Conservation (phyloP, 1,140 invertebrate genomes). For the Periplaneta americana region DNA sequence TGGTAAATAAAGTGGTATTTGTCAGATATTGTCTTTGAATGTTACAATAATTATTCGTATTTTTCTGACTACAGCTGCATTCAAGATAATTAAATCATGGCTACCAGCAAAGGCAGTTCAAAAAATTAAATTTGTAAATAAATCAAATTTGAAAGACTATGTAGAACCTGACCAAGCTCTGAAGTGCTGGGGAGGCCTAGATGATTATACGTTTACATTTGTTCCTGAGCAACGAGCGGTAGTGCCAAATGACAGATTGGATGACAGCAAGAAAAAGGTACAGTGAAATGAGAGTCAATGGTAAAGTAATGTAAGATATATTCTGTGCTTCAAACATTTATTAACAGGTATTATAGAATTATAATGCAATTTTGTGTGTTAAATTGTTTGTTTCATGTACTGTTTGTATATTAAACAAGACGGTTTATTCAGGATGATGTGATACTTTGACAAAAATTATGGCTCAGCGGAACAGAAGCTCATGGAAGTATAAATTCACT, state of each 20-base stretch:
- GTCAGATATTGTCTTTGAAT: conserved; percentile 2
- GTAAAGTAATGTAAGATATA: background rate
- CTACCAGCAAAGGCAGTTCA: conserved; percentile 83
- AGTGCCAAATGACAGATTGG: conserved; percentile 20
- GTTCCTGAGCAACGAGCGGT: conserved; percentile 46
- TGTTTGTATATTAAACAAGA: too few species aligned
- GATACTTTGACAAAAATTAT: too few species aligned
- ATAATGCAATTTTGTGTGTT: too few species aligned
- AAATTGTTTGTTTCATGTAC: too few species aligned
- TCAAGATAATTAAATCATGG: conserved; percentile 87
- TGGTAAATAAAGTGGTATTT: background rate
- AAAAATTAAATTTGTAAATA: conserved; percentile 84
- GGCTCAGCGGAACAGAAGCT: too few species aligned
- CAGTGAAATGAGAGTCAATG: background rate
- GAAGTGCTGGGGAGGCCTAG: conserved; percentile 80
- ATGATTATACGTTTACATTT: conserved; percentile 67
- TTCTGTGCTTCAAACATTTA: too few species aligned
- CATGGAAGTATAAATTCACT: too few species aligned
- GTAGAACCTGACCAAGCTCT: conserved; percentile 70
- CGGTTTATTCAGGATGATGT: too few species aligned
- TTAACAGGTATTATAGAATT: too few species aligned
- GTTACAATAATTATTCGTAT: background rate
- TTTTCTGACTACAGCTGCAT: conserved; percentile 63
- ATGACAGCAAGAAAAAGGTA: conserved; percentile 46
- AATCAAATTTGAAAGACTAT: conserved; percentile 68